Base-by-base conservation (phyloP, 2,113 vertebrate genomes). In the Tauraco erythrolophus region DNA sequence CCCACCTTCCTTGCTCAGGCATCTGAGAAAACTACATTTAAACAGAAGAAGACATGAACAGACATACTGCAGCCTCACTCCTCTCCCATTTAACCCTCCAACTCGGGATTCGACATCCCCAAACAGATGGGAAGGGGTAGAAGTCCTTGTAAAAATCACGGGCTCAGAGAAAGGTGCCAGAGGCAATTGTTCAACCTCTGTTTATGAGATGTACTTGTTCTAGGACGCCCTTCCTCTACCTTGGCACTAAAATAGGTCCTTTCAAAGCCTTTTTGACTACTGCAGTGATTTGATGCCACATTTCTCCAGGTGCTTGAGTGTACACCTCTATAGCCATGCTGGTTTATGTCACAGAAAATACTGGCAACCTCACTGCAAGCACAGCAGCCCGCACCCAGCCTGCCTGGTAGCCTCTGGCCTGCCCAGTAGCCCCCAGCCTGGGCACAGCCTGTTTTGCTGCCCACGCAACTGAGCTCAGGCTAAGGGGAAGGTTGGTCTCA, bases 211-310 rank as follows among this genome's bases (percentile, higher is more conserved):
- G 39, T 23, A 45, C 89, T 89, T 54, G 48, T 70, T 64, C 66
- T 65, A 43, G 50, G 74, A 83, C 71, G 91, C 35, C 95, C 95
- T 96, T 95, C 66, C 81, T 85, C 91, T 84, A 95, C 95, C 93
- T 89, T 89, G 77, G 70, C 93, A 79, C 89, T 89, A 79, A 97
- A 95, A 96, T 57, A 95, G 72, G 54, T 72, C n/a, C 50, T 89
- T 92, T 88, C 92, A 95, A 95, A 94, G 87, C 15, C 17, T 81
- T 95, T 91, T 46, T 37, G 35, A 58, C 46, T 76, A 6, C 23
- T 14, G 45, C 46, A 56, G 68, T 30, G 83, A 79, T 83, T 45
- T 61, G 56, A 64, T 72, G 53, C 89, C 39, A 13, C 2, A 14
- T 43, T 80, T 53, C 57, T 80, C 31, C 62, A 53, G 45, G 2